Percentiles rank a stretch among this genome's conserved stretches.
phyloP scores from a whole-genome alignment of 2,113 vertebrate genomes.

The Cardinalis cardinalis region DNA sequence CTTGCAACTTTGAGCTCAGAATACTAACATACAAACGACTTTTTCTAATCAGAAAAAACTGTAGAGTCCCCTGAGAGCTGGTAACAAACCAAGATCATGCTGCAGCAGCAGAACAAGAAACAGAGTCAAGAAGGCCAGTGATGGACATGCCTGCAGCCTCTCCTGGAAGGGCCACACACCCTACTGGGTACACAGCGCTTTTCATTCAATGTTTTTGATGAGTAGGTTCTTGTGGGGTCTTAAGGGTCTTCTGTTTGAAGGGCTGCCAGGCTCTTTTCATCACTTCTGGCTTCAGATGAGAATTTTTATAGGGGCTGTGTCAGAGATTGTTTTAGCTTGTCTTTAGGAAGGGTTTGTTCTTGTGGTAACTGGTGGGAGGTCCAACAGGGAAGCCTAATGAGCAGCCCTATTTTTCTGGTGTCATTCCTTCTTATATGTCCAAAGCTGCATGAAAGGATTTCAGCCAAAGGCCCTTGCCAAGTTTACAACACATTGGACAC shows the following conservation, averaged over 20 bases:
- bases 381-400: neutral
- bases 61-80: accelerated
- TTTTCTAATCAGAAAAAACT: neutral
- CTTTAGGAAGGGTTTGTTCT: neutral
- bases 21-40: neutral
- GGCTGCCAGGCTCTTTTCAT: neutral
- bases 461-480: neutral
- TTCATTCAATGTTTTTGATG: neutral
- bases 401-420: neutral
- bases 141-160: accelerated
- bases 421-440: neutral
- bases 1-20: neutral
- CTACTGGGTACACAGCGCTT: neutral
- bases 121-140: neutral
- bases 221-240: neutral
- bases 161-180: neutral
- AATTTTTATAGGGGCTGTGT: neutral
- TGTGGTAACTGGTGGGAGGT: accelerated
- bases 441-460: neutral
- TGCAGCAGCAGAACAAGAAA: neutral
- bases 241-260: neutral
- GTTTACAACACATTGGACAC: neutral
- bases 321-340: neutral
- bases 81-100: neutral
- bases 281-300: neutral